A percentile compares a stretch with the other conserved stretches of the same genome.
These are phyloP conservation scores for Pseudorhombus dupliciocellatus DNA, from an alignment of 2,113 vertebrate species.

Conservation along the genomic window DNA sequence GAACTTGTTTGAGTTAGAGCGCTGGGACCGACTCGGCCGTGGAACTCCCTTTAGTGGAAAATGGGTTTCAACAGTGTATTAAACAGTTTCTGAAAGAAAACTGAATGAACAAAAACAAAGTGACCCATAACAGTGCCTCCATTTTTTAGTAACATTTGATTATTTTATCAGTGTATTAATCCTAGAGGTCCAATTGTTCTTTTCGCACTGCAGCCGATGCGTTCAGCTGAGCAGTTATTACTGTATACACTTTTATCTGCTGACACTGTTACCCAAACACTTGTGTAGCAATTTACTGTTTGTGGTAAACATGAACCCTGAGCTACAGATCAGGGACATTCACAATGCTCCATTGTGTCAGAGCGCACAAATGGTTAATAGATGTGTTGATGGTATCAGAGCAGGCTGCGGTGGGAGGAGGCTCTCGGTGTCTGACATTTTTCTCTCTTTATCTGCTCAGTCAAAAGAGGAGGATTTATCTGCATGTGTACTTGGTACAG, in stretches of 20 bases:
- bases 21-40: too few relatives aligned
- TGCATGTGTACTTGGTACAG: slow-evolving; percentile 35
- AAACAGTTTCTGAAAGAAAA: too few relatives aligned
- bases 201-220: background rate
- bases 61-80: too few relatives aligned
- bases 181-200: background rate
- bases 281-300: slow-evolving; percentile 46
- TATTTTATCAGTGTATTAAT: background rate
- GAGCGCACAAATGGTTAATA: slow-evolving; percentile 62
- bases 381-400: slow-evolving; percentile 59
- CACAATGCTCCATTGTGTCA: slow-evolving; percentile 1
- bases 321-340: slow-evolving; percentile 2
- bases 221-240: background rate
- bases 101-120: background rate
- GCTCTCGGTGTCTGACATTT: slow-evolving; percentile 45
- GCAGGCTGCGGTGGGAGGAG: slow-evolving; percentile 61
- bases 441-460: slow-evolving; percentile 44
- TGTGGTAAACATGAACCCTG: slow-evolving; percentile 44
- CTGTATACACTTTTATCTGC: background rate
- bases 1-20: too few relatives aligned
- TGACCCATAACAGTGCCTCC: too few relatives aligned
- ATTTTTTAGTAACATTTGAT: background rate
- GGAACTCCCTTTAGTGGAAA: too few relatives aligned
- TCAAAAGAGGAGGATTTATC: slow-evolving; percentile 39
- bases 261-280: slow-evolving; percentile 35